Evolutionary conservation across 2,113 vertebrate genomes (phyloP).

Genomic region (Barnardius zonarius): DNA sequence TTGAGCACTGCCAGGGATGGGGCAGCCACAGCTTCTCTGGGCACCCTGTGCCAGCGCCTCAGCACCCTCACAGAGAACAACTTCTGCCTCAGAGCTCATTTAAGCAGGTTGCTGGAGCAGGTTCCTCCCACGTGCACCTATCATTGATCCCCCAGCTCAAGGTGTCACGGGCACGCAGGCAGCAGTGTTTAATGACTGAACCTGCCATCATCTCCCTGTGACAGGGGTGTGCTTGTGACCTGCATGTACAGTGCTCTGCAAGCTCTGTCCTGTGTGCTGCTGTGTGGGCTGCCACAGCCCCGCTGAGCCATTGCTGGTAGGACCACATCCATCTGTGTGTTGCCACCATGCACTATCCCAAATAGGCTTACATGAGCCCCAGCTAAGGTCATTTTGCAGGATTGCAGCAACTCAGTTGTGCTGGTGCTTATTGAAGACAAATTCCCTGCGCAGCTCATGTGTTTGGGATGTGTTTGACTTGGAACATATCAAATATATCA

Average conservation of each 20-base stretch:
- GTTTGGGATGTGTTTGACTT: not conserved
- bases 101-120: not conserved
- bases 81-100: not conserved
- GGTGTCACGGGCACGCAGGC: not conserved
- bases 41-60: not conserved
- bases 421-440: not conserved
- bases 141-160: not conserved
- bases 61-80: fast-evolving
- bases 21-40: not conserved
- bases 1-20: too few species aligned
- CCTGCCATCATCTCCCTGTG: not conserved
- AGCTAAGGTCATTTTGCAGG: not conserved
- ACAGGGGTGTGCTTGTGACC: not conserved
- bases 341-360: not conserved
- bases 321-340: fast-evolving
- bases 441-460: not conserved
- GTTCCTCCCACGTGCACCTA: not conserved
- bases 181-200: not conserved
- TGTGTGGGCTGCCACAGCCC: fast-evolving
- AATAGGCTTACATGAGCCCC: too few species aligned
- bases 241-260: not conserved
- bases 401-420: not conserved
- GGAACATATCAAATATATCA: fast-evolving
- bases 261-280: not conserved
- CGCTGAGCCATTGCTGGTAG: not conserved